Percentiles rank a stretch among this genome's conserved stretches.
Conservation (phyloP, 2,888 invertebrate species). For the Horisme vitalbata region DNA sequence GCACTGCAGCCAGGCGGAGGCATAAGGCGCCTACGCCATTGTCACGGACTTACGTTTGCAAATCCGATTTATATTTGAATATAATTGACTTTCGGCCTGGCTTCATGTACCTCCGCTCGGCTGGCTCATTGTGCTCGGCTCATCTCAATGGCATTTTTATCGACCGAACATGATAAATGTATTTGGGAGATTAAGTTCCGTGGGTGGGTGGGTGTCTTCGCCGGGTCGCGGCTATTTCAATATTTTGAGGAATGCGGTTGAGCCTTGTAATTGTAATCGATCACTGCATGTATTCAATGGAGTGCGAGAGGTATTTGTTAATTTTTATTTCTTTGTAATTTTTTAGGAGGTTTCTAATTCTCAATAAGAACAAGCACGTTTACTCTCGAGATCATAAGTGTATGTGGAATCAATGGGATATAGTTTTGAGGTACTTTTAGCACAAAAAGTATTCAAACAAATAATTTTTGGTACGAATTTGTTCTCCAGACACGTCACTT, state of each 20-base stretch:
- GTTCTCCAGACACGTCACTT: background rate
- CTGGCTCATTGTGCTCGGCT: conserved; percentile 67
- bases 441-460: too few relatives aligned
- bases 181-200: conserved; percentile 74
- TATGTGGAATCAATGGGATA: too few relatives aligned
- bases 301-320: background rate
- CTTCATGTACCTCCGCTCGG: conserved; percentile 59
- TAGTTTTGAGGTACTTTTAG: too few relatives aligned
- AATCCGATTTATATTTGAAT: conserved; percentile 83
- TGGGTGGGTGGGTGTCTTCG: conserved; percentile 60
- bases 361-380: too few relatives aligned
- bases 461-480: conserved; percentile 1
- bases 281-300: conserved; percentile 10
- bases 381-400: too few relatives aligned
- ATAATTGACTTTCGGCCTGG: conserved; percentile 80
- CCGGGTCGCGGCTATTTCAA: conserved; percentile 50
- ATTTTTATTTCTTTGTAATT: too few relatives aligned
- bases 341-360: too few relatives aligned
- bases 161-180: conserved; percentile 80
- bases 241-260: conserved; percentile 42
- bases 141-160: conserved; percentile 80
- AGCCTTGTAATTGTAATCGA: conserved; percentile 28
- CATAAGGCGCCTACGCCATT: conserved; percentile 70
- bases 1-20: conserved; percentile 38
- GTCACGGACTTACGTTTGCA: conserved; percentile 78